Conservation (phyloP, 2,113 vertebrate genomes). For the Apistogramma diplotaenia region DNA sequence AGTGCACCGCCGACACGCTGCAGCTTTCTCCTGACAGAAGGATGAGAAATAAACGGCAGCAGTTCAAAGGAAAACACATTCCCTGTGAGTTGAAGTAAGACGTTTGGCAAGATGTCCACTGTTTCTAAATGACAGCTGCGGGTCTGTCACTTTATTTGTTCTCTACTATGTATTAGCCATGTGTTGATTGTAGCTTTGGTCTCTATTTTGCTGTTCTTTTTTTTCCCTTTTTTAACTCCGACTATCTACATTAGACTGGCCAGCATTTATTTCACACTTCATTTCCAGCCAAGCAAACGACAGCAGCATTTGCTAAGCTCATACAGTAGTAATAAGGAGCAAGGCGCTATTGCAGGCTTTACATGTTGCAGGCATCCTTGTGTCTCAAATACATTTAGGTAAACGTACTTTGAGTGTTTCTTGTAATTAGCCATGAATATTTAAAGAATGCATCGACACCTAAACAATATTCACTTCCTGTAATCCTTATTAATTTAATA, state of each 20-base stretch:
- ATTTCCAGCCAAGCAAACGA: not conserved
- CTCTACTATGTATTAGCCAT: conserved; percentile 22
- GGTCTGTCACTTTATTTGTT: conserved; percentile 51
- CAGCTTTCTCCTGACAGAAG: conserved; percentile 70
- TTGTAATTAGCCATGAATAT: not conserved
- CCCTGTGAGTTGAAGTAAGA: conserved; percentile 56
- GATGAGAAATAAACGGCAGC: conserved; percentile 65
- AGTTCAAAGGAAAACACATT: conserved; percentile 61
- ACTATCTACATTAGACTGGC: not conserved
- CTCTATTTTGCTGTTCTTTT: conserved; percentile 4
- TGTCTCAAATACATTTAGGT: not conserved
- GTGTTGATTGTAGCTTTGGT: conserved; percentile 26
- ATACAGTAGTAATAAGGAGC: not conserved
- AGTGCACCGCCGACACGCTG: conserved; percentile 55
- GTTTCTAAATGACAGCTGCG: conserved; percentile 43
- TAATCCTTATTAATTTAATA: conserved; percentile 24
- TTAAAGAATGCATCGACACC: not conserved
- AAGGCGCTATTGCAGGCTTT: not conserved
- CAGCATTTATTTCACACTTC: conserved; percentile 12
- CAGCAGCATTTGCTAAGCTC: not conserved
- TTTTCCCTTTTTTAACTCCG: not conserved
- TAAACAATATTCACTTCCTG: not conserved
- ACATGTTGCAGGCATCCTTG: not conserved
- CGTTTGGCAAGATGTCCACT: conserved; percentile 60
- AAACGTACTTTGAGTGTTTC: not conserved